Conservation (phyloP, 2,888 invertebrate genomes). For the Carpatolechia fugitivella region DNA sequence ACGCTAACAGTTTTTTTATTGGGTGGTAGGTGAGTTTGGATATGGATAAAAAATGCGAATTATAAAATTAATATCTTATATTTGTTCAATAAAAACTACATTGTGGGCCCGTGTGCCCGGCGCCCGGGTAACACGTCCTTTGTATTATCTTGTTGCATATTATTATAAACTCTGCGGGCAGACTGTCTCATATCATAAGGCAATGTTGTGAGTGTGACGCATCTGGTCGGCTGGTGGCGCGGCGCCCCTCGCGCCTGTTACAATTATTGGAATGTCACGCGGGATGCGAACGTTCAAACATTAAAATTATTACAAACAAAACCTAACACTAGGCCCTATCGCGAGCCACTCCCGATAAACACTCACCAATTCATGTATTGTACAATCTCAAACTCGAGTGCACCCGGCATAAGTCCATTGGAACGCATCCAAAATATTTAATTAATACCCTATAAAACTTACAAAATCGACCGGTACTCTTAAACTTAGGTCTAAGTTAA, state of each 20-base stretch:
- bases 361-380: constrained; percentile 62
- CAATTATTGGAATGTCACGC: constrained; percentile 77
- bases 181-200: constrained; percentile 73
- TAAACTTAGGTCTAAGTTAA: constrained; percentile 77
- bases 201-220: constrained; percentile 71
- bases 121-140: constrained; percentile 79
- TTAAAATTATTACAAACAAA: constrained; percentile 64
- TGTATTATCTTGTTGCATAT: constrained; percentile 78
- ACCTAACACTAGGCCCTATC: constrained; percentile 60
- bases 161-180: constrained; percentile 79
- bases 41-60: constrained; percentile 59
- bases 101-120: constrained; percentile 78
- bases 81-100: constrained; percentile 80
- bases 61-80: constrained; percentile 80
- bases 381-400: constrained; percentile 59
- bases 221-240: constrained; percentile 33
- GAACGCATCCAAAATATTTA: constrained; percentile 58
- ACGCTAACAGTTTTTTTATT: not conserved
- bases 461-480: constrained; percentile 77
- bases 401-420: constrained; percentile 51
- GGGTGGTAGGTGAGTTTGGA: not conserved
- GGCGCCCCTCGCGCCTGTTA: constrained; percentile 53
- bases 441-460: constrained; percentile 78
- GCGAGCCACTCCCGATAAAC: constrained; percentile 55
- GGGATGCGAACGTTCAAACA: constrained; percentile 69